phyloP scores from a whole-genome alignment of 2,888 invertebrate species.

The Drosophila neotestacea region DNA sequence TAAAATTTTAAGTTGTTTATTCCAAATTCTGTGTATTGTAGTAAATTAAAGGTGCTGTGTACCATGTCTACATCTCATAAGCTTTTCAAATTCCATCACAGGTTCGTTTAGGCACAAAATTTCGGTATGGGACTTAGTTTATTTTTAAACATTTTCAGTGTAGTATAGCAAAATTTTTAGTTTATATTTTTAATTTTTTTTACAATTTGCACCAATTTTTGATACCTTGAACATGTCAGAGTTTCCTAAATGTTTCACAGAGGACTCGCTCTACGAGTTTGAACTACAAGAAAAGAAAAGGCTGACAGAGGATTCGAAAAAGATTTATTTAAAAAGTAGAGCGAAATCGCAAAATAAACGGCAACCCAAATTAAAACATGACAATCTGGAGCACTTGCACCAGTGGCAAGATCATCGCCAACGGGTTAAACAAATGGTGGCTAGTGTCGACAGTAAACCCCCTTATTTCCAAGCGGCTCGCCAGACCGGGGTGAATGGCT shows the following conservation, averaged over 20 bases:
- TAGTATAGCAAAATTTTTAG: constrained; percentile 22
- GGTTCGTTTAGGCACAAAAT: neutral
- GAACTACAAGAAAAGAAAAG: neutral
- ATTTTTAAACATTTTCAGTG: constrained; percentile 7
- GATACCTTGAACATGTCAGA: neutral
- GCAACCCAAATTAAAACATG: neutral
- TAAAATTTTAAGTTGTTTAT: constrained; percentile 4
- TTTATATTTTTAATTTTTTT: constrained; percentile 11
- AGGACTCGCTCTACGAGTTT: neutral
- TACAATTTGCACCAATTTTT: neutral
- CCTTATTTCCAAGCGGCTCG: constrained; percentile 47
- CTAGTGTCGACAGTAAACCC: constrained; percentile 40
- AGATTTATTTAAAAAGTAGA: neutral
- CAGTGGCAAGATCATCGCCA: constrained; percentile 42
- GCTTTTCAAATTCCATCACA: constrained; percentile 7
- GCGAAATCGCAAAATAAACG: neutral
- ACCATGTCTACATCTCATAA: neutral
- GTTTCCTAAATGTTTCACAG: constrained; percentile 10
- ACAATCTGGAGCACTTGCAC: neutral
- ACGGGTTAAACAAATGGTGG: constrained; percentile 30
- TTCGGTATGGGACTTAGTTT: neutral
- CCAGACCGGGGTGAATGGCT: constrained; percentile 42
- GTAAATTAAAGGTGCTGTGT: neutral
- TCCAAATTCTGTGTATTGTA: constrained; percentile 24
- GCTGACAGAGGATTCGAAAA: neutral